Evolutionary conservation across 1,140 invertebrate genomes (phyloP).

Genomic region (Antheraea pernyi): DNA sequence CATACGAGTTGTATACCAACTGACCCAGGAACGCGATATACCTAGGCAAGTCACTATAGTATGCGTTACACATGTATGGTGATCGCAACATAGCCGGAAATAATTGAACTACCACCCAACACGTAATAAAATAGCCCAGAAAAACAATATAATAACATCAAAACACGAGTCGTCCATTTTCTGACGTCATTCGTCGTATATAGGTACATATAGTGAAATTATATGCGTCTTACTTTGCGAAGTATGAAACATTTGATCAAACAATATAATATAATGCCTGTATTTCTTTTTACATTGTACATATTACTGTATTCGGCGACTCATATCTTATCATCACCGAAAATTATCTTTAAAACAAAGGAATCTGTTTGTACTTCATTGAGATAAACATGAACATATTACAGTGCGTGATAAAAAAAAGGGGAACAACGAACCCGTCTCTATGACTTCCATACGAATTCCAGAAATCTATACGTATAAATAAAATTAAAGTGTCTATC

Average conservation of each 20-base stretch:
- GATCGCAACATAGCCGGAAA: too few relatives aligned
- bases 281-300: not conserved
- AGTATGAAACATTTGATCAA: not conserved
- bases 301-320: not conserved
- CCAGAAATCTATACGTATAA: too few relatives aligned
- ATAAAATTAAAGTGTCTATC: too few relatives aligned
- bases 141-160: too few relatives aligned
- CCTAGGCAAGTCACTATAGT: too few relatives aligned
- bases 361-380: not conserved
- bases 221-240: not conserved
- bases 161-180: too few relatives aligned
- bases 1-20: too few relatives aligned
- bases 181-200: too few relatives aligned
- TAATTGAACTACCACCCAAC: too few relatives aligned
- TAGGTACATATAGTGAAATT: not conserved
- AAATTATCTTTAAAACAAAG: constrained; percentile 13
- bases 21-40: too few relatives aligned
- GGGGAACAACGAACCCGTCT: not conserved
- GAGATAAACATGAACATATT: not conserved
- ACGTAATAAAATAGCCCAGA: too few relatives aligned
- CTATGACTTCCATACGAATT: not conserved
- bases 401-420: not conserved
- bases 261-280: not conserved
- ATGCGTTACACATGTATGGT: too few relatives aligned
- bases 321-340: constrained; percentile 17